These are phyloP conservation scores for Neoniphon sammara DNA, from an alignment of 2,797 vertebrate genomes.

Conservation along the genomic window DNA sequence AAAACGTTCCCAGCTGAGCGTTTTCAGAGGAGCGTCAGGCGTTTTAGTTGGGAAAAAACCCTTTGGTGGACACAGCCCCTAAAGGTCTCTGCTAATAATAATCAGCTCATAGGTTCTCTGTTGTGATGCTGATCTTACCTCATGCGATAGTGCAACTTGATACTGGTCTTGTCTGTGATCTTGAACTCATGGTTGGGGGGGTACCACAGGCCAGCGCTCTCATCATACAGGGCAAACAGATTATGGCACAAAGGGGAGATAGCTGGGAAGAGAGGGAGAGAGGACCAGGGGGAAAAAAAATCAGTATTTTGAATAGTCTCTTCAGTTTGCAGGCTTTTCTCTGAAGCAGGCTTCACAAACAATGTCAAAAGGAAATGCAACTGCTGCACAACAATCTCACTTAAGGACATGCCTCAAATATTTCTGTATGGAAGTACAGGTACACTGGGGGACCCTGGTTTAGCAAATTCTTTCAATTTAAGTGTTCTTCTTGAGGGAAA, in stretches of 20 bases:
- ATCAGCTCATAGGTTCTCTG: background rate
- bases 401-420: background rate
- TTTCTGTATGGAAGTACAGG: background rate
- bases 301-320: constrained; percentile 11
- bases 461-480: background rate
- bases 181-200: constrained; percentile 91
- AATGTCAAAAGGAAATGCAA: background rate
- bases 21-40: too few species aligned
- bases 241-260: constrained; percentile 97
- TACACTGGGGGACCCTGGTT: background rate
- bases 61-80: too few species aligned
- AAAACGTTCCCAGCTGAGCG: too few species aligned
- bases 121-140: constrained; percentile 82
- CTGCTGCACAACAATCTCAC: background rate
- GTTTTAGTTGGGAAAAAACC: too few species aligned
- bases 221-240: constrained; percentile 93
- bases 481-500: background rate
- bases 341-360: constrained; percentile 5
- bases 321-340: background rate
- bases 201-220: constrained; percentile 88
- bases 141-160: constrained; percentile 93
- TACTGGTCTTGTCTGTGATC: constrained; percentile 86
- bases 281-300: background rate
- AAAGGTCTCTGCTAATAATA: too few species aligned
- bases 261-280: constrained; percentile 73